Evolutionary conservation across 2,888 invertebrate species (phyloP), one percentile per base, ranked within the genome.

Genomic region (Adelognathus sp.): DNA sequence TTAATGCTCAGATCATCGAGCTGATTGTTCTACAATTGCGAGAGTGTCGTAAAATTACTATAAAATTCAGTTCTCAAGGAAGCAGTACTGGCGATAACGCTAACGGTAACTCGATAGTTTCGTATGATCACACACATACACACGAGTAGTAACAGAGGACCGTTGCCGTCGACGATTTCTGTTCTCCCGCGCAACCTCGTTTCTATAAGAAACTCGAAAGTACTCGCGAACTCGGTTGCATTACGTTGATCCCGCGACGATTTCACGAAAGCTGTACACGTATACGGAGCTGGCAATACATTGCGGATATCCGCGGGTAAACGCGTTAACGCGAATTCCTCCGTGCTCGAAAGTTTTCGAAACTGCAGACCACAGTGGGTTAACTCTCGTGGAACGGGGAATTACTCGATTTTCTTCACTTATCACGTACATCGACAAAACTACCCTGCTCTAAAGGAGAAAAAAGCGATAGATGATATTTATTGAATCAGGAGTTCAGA

Each of bases 261-360:
- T 54, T 50, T 21, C 46, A n/a, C 46, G 11, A 2, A 21, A 24
- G 24, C 46, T 24, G 24, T 50, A 50, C 46, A 21, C 54, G 29
- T 54, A 54, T 29, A 54, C 16, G 29, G 27, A 29, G 14, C 29
- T 31, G 31, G 54, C 11, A 14, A 54, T 29, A 29, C 54, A 27
- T 50, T 21, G 46, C 18, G 29, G 54, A 16, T 54, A 27, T 54
- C 27, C 29, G n/a, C n/a, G 27, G 16, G 54, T 54, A 54, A 54
- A 14, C 54, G 54, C n/a, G 54, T 54, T 54, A 54, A 54, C 54
- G 29, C 14, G 27, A 54, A 54, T 54, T 54, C 29, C 54, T 54
- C 29, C 54, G 54, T 29, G n/a, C 54, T 29, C 29, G 29, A n/a
- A 7, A 54, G n/a, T 50, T 50, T 24, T 5, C 11, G n/a, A 24